Evolutionary conservation across 2,888 invertebrate species (phyloP).

Genomic region (Parthenolecanium corni): DNA sequence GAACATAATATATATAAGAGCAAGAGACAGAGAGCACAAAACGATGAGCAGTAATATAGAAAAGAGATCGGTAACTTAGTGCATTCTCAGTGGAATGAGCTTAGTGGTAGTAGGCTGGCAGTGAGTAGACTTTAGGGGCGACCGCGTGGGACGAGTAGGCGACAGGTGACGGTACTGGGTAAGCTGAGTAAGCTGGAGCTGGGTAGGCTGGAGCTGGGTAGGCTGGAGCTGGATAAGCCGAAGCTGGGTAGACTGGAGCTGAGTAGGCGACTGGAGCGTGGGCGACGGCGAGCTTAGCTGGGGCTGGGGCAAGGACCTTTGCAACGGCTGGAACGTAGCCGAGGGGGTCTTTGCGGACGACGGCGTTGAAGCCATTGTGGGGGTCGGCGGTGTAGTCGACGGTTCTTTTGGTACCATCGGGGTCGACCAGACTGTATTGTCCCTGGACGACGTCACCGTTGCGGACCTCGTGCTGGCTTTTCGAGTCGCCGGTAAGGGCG

Average conservation of each 20-base stretch:
- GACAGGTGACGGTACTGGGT: slow-evolving; percentile 9
- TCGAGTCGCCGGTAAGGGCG: slow-evolving; percentile 34
- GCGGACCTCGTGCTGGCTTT: slow-evolving; percentile 34
- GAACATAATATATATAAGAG: neutral
- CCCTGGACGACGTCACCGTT: slow-evolving; percentile 35
- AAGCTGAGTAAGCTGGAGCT: slow-evolving; percentile 12
- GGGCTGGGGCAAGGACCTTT: slow-evolving; percentile 2
- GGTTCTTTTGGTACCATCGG: slow-evolving; percentile 34
- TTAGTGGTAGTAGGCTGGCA: slow-evolving; percentile 16
- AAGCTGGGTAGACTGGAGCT: slow-evolving; percentile 4
- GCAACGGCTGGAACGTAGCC: slow-evolving; percentile 16
- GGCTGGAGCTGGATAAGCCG: neutral
- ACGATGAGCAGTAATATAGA: slow-evolving; percentile 17
- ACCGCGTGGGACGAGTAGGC: slow-evolving; percentile 5
- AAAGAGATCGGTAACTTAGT: slow-evolving; percentile 22
- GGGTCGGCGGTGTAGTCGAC: slow-evolving; percentile 35
- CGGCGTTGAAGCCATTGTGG: slow-evolving; percentile 36
- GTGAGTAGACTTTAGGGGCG: neutral
- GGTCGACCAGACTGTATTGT: slow-evolving; percentile 34
- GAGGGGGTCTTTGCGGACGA: slow-evolving; percentile 34
- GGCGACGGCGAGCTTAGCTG: no score
- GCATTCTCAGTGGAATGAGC: neutral
- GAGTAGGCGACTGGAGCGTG: slow-evolving; percentile 10
- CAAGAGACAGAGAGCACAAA: neutral
- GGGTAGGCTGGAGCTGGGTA: neutral